Base-by-base conservation (phyloP, 1,140 invertebrate species). In the Lasioglossum albipes region DNA sequence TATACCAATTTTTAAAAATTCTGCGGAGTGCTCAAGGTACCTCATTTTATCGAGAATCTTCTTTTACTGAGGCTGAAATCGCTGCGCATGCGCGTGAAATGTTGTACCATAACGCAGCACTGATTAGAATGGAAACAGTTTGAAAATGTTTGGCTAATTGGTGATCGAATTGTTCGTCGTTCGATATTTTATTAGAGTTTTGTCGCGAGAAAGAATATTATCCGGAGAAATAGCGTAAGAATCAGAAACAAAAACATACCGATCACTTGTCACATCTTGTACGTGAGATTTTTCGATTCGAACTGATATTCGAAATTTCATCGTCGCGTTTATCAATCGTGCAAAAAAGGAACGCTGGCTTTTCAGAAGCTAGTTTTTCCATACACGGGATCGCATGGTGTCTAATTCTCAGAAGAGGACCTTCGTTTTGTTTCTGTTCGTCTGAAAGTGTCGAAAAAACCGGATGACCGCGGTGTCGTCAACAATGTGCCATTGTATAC, bases 121-220 rank as follows among this genome's bases (percentile, higher is more conserved):
- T 27, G 27, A 52, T 77, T 77, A 31, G 59, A 77, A 62, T 77
- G 70, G 27, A 77, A 76, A 77, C 22, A 9, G 54, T 41, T 16
- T 36, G 20, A 31, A 20, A 36, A 16, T 45, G 1, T 4, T 12
- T 18, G 41, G 10, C 22, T n/a, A 16, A 16, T 69, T 2, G 10
- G 22, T 59, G 16, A 42, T 12, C 16, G 62, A 9, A 27, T n/a
- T 4, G 12, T 42, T 49, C 20, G 27, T 13, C 10, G 59, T 36
- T 7, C 9, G 36, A 6, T 22, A 4, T n/a, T 61, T 36, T 22
- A 2, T 36, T 61, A 0, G 27, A 27, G 27, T 27, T 31, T 42
- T 13, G 0, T 27, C 18, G 13, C n/a, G 10, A 45, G 10, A 42
- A n/a, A 68, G 36, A 1, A 22, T 12, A 41, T 7, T 31, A 10